A percentile compares a stretch with the other conserved stretches of the same genome.
Evolutionary conservation across 2,113 vertebrate species (phyloP).

Genomic region (Stomatorhinus ivindoensis): DNA sequence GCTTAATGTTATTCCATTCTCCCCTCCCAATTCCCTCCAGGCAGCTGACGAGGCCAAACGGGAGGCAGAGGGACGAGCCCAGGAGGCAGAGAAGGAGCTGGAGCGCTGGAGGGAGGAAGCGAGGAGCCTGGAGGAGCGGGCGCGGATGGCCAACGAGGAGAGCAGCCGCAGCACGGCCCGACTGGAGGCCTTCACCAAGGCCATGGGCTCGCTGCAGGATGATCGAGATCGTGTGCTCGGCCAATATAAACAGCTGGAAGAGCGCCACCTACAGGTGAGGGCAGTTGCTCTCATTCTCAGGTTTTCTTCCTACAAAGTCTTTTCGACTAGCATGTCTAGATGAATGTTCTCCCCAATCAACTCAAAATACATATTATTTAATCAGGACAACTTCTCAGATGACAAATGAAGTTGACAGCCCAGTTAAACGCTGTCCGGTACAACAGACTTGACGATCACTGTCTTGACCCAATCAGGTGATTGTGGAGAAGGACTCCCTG

Average conservation of each 20-base stretch:
- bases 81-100: slow-evolving; percentile 64
- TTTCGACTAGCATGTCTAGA: background rate
- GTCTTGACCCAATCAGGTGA: slow-evolving; percentile 46
- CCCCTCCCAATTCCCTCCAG: slow-evolving; percentile 30
- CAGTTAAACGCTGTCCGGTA: background rate
- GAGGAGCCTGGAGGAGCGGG: slow-evolving; percentile 55
- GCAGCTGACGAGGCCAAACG: slow-evolving; percentile 71
- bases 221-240: slow-evolving; percentile 77
- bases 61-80: slow-evolving; percentile 63
- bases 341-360: background rate
- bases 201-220: slow-evolving; percentile 89
- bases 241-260: slow-evolving; percentile 83
- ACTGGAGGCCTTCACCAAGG: slow-evolving; percentile 79
- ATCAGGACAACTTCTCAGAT: background rate
- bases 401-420: background rate
- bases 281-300: background rate
- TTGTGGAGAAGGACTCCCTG: slow-evolving; percentile 82
- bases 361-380: background rate
- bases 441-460: background rate
- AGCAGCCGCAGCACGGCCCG: slow-evolving; percentile 64
- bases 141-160: slow-evolving; percentile 65
- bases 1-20: background rate
- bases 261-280: slow-evolving; percentile 68
- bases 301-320: background rate
- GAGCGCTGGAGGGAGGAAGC: slow-evolving; percentile 57